These are phyloP conservation scores for Eupeodes luniger DNA, from an alignment of 2,888 invertebrate species.

Conservation along the genomic window DNA sequence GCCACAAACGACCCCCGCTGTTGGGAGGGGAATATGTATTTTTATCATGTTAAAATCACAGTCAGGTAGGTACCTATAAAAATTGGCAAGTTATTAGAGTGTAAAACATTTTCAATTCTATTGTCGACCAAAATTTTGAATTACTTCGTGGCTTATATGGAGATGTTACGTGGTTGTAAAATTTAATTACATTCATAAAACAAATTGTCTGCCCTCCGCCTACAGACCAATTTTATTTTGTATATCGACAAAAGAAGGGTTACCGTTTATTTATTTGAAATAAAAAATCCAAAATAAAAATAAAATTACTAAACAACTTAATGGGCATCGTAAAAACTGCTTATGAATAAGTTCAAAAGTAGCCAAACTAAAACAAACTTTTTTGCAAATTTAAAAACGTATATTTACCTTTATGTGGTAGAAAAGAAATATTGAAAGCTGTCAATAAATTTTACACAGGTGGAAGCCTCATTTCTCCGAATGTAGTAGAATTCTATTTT, in stretches of 20 bases:
- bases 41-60: slow-evolving; percentile 22
- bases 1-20: slow-evolving; percentile 27
- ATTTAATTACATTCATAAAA: slow-evolving; percentile 58
- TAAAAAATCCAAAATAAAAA: neutral
- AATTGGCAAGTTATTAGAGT: slow-evolving; percentile 39
- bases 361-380: no score
- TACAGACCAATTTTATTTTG: neutral
- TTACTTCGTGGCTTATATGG: slow-evolving; percentile 46
- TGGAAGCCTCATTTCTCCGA: no score
- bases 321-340: no score
- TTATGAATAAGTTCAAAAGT: no score
- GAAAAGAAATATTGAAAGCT: no score
- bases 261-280: neutral
- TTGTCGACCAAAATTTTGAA: slow-evolving; percentile 43
- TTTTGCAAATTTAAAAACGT: no score
- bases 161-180: slow-evolving; percentile 53
- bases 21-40: no score
- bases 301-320: neutral
- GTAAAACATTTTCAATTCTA: slow-evolving; percentile 56
- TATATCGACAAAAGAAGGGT: neutral
- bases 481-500: no score
- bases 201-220: slow-evolving; percentile 38
- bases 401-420: no score
- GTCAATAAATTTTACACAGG: no score
- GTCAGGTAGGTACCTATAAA: neutral